Evolutionary conservation across 1,140 invertebrate species (phyloP).

Genomic region (Zaprionus capensis): DNA sequence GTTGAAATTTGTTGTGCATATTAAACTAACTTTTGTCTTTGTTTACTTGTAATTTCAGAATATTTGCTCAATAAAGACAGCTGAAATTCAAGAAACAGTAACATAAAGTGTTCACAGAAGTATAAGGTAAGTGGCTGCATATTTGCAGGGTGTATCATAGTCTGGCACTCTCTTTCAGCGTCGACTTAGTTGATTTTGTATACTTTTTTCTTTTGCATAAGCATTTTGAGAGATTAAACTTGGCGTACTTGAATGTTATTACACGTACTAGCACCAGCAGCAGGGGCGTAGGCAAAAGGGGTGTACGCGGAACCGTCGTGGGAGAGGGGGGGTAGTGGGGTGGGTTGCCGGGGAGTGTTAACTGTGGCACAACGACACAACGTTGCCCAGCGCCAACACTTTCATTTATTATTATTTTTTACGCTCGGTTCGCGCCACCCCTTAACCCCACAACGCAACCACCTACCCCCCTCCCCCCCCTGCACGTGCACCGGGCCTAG

Average conservation of each 20-base stretch:
- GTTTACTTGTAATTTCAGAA: not conserved
- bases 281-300: slow-evolving; percentile 6
- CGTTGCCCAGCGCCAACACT: slow-evolving; percentile 70
- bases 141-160: slow-evolving; percentile 3
- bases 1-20: not conserved
- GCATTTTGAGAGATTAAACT: slow-evolving; percentile 82
- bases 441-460: slow-evolving; percentile 19
- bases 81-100: not conserved
- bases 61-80: not conserved
- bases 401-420: slow-evolving; percentile 83
- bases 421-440: slow-evolving; percentile 62
- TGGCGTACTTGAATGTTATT: slow-evolving; percentile 81
- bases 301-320: not conserved
- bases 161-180: not conserved
- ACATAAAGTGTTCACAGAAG: not conserved
- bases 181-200: slow-evolving; percentile 53
- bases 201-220: slow-evolving; percentile 74
- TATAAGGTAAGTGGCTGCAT: not conserved
- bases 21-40: not conserved
- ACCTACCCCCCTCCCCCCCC: not conserved
- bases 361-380: slow-evolving; percentile 21
- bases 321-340: not conserved
- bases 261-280: slow-evolving; percentile 64
- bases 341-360: slow-evolving; percentile 1
- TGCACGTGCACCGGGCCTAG: slow-evolving; percentile 7